Base-by-base conservation (phyloP, 2,113 vertebrate genomes). In the Chloropsis hardwickii region DNA sequence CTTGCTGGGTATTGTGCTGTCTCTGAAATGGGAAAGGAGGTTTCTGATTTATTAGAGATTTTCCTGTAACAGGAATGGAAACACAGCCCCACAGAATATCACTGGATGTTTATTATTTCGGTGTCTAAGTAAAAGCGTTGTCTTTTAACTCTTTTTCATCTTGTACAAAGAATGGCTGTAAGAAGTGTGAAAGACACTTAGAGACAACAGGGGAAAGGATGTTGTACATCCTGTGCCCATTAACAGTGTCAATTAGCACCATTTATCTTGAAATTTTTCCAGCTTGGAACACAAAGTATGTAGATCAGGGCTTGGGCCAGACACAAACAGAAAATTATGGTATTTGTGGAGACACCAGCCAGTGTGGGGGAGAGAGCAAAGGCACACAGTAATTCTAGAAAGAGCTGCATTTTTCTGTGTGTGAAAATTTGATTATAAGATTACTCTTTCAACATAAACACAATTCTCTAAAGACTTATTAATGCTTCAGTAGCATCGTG, bases 401-500 rank as follows among this genome's bases (percentile, higher is more conserved):
- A 96, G 76, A 90, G 62, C 80, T 97, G 54, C 66, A 80, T 94
- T 97, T 96, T 94, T 97, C 92, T 96, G 77, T 95, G 87, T 95
- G 94, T 95, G 69, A 97, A 97, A 98, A 96, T 96, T 91, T 97
- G 90, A 96, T 97, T 98, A 97, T 90, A 95, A 95, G 95, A 97
- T 97, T 94, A 92, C 86, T 89, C 89, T 97, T 98, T 97, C 90
- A 95, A 93, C 91, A 96, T 97, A 97, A 97, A 96, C 96, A 92
- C 65, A 95, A 51, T 97, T 97, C 95, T 91, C 96, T 62, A 27
- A 94, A 94, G 95, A 97, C 89, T 97, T 97, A 97, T 96, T 97
- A 98, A 96, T 97, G 96, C 95, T 98, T 98, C 64, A 66, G 92
- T 97, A 97, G 95, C 94, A 87, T 94, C 97, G 91, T 97, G 96